phyloP scores from a whole-genome alignment of 1,140 invertebrate species.

The Apis florea region DNA sequence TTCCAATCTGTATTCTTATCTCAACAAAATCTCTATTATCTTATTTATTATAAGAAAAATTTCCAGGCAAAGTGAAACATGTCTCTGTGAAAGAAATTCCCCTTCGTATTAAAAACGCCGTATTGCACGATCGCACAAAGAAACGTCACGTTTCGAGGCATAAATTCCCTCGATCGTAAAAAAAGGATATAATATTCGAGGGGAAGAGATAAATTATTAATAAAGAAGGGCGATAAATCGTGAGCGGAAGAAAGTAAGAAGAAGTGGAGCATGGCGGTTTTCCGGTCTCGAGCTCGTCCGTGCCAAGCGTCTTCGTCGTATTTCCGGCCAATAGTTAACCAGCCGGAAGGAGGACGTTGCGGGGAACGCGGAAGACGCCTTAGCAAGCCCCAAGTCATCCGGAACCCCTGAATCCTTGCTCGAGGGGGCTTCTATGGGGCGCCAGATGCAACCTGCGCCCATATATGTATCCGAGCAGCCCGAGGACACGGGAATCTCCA shows the following conservation, averaged over 20 bases:
- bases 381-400: constrained; percentile 25
- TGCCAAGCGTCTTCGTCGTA: constrained; percentile 40
- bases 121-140: too few relatives aligned
- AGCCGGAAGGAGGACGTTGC: constrained; percentile 41
- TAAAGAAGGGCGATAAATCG: not conserved
- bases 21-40: too few relatives aligned
- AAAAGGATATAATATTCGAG: constrained; percentile 3
- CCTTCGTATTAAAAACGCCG: too few relatives aligned
- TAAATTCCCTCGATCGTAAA: not conserved
- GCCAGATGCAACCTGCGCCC: constrained; percentile 16
- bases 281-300: constrained; percentile 21
- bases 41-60: too few relatives aligned
- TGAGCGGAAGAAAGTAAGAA: not conserved
- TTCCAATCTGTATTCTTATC: too few relatives aligned
- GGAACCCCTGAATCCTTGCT: constrained; percentile 51
- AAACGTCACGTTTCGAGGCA: too few relatives aligned
- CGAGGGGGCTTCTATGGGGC: constrained; percentile 4
- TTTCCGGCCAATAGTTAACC: constrained; percentile 56
- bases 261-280: constrained; percentile 1
- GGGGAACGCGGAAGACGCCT: constrained; percentile 44
- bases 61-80: too few relatives aligned
- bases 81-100: too few relatives aligned
- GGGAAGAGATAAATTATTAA: not conserved
- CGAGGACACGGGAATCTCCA: constrained; percentile 48
- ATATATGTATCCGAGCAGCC: constrained; percentile 27